Base-by-base conservation (phyloP, 2,797 vertebrate genomes). In the Dendrocincla fuliginosa region DNA sequence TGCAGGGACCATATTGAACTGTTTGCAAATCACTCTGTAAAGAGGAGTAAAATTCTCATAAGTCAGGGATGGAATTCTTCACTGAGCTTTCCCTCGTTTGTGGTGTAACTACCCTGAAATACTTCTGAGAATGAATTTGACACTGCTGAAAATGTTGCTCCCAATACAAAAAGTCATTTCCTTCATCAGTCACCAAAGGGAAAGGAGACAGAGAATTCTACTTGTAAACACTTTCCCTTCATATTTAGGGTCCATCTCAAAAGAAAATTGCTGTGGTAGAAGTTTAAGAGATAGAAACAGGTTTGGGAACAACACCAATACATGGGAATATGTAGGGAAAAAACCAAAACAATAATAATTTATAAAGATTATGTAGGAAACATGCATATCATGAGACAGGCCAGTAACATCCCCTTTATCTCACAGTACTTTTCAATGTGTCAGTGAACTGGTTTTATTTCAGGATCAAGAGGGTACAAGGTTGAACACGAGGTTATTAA, bases 361-460 rank as follows among this genome's bases (percentile, higher is more conserved):
- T 65, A 49, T 14, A 59, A 12, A 65, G 32, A 4, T 11, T 8
- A 19, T 50, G 20, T 16, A n/a, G 32, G 49, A 57, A 79, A 57
- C 6, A 33, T 9, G 2, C 3, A 2, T 20, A 4, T 20, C 13
- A 28, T 41, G 25, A 61, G 46, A 63, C 6, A 25, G 8, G 4
- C 6, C 15, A 23, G 39, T 73, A 67, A 32, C 5, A 50, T 42
- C 23, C 10, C 28, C 9, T 50, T 56, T 44, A 35, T 35, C 30
- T 56, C 37, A 39, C 9, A 73, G 42, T 32, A 19, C 8, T 50
- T 50, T 73, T 20, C 11, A 57, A 20, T 13, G 28, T 39, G 18
- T 12, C 25, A 9, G 4, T 28, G 30, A 56, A 28, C 9, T 46
- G 9, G 35, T 65, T 65, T 23, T 10, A 10, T 35, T 35, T n/a